These are phyloP conservation scores for Paelopatides confundens DNA, from an alignment of 53 echinoderm and acorn worm species.

Conservation along the genomic window DNA sequence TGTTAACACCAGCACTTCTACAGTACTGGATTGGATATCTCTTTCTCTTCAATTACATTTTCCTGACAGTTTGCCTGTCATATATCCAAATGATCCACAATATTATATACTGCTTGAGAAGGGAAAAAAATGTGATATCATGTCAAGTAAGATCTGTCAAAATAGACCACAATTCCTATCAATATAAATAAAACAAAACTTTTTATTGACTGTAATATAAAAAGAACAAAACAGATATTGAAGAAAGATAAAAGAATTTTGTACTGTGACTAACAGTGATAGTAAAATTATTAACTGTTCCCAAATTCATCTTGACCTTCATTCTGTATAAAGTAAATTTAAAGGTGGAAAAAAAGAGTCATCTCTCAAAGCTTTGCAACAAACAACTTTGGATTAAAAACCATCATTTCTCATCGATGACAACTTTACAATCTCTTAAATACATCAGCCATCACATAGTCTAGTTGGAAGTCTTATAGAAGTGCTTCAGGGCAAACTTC, in stretches of 20 bases:
- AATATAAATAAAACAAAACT: background rate
- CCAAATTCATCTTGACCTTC: background rate
- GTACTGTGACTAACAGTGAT: background rate
- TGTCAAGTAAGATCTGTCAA: too few relatives aligned
- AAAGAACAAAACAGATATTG: background rate
- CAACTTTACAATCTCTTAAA: constrained; percentile 3
- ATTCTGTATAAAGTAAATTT: background rate
- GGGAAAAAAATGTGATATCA: too few relatives aligned
- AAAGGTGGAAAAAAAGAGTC: background rate
- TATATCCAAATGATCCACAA: too few relatives aligned
- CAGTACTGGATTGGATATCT: too few relatives aligned
- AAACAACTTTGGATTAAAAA: background rate
- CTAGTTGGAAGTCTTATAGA: background rate
- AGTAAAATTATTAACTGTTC: background rate
- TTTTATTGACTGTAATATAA: background rate
- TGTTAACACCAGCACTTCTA: background rate
- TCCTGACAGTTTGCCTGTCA: too few relatives aligned
- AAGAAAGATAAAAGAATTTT: background rate
- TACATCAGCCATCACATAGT: background rate
- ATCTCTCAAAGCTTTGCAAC: background rate
- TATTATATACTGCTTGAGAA: too few relatives aligned
- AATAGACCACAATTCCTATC: too few relatives aligned
- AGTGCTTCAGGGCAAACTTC: background rate
- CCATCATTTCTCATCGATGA: background rate
- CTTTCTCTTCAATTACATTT: too few relatives aligned